Base-by-base conservation (phyloP, 2,888 invertebrate species). In the Timema podura region DNA sequence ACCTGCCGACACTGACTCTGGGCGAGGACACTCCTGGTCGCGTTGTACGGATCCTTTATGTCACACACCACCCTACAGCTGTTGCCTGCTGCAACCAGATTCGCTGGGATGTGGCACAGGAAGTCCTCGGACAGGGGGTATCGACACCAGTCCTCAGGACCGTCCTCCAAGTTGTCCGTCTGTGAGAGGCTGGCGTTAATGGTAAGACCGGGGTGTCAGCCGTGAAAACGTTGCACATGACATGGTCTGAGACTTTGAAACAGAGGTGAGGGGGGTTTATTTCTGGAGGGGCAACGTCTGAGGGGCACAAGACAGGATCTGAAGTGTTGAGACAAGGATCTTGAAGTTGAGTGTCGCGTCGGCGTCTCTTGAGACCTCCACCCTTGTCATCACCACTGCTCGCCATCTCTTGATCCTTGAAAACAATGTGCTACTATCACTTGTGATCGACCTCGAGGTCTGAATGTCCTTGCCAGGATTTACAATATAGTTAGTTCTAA, bases 41-140 rank as follows among this genome's bases (percentile, higher is more conserved):
- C 84, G 74, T 87, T 87, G 77, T 91, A 91, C 0, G 91, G 90
- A 79, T 91, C 86, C 48, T 88, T 82, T 59, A 92, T 86, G 76
- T 86, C 86, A 76, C 92, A 93, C 44, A 88, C 86, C 2, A 90
- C 88, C 68, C 82, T 83, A 78, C 92, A 92, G 70, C 81, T 80
- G 13, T 74, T 74, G 16, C 78, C 74, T 61, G 78, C 81, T 6
- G 78, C 79, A 74, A 82, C 77, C 47, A 83, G 78, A 72, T 80
- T 78, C 10, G 81, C 77, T 0, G 89, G 89, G 68, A 92, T 88
- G 61, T 88, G 81, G 78, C 92, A 81, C 30, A 75, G 54, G 44
- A 86, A 51, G 11, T 68, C 51, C 54, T 64, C 48, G 13, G 49
- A 64, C 44, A 74, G 16, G 8, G 71, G 70, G 68, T 74, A 75